phyloP scores from a whole-genome alignment of 35 echinoderm and acorn worm species.

The Lytechinus variegatus region DNA sequence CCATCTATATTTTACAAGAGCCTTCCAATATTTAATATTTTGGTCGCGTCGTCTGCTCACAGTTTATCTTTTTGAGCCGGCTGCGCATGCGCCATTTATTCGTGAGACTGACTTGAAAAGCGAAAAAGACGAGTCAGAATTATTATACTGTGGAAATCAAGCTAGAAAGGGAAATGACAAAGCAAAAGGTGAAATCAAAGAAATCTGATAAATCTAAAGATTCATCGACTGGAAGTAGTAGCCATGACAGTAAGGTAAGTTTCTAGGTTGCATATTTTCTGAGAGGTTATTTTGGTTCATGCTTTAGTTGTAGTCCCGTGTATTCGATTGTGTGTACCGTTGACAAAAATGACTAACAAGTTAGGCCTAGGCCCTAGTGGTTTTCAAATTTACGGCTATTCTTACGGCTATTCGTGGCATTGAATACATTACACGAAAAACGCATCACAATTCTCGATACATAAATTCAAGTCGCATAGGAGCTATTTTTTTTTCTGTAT shows the following conservation, averaged over 20 bases:
- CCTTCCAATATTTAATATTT: neutral
- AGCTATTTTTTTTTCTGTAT: too few relatives aligned
- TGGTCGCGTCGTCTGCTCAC: neutral
- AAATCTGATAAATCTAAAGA: conserved; percentile 66
- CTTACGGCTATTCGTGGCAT: too few relatives aligned
- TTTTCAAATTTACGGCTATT: too few relatives aligned
- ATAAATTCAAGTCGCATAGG: too few relatives aligned
- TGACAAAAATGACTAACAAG: too few relatives aligned
- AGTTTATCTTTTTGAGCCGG: neutral
- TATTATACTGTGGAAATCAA: neutral
- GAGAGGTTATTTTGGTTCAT: neutral
- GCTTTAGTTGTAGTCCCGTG: neutral
- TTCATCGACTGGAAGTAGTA: conserved; percentile 46
- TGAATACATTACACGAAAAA: too few relatives aligned
- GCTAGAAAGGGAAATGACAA: conserved; percentile 47
- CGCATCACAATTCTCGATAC: too few relatives aligned
- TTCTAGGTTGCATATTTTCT: neutral
- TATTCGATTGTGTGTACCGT: neutral
- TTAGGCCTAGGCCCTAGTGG: too few relatives aligned
- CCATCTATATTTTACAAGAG: too few relatives aligned
- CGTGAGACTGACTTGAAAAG: neutral
- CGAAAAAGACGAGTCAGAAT: neutral
- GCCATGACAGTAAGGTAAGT: conserved; percentile 57
- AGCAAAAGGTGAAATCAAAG: conserved; percentile 73
- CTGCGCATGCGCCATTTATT: neutral